Evolutionary conservation across 2,888 invertebrate genomes (phyloP), one percentile per base, ranked within the genome.

Genomic region (Ommatoiulus sabulosus): DNA sequence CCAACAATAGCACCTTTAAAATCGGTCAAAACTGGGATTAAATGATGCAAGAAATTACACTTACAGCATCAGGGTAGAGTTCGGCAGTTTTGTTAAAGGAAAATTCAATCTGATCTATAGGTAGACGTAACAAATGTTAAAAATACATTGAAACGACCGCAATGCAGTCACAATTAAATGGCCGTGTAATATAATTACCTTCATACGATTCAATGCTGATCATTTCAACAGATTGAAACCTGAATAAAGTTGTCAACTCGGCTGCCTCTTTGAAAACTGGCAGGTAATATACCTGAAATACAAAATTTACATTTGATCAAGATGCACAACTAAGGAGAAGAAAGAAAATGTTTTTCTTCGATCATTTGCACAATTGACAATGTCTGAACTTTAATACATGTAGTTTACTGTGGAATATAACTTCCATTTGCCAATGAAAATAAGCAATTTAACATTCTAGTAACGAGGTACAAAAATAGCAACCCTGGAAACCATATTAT

Each of bases 21-120:
- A 20, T n/a, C 20, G n/a, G 24, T 20, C 15, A 10, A 46, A 44
- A 72, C 10, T 52, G 1, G 44, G 8, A 86, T 15, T 6, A 89
- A 90, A 63, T 20, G 0, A 48, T n/a, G 7, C 0, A n/a, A 46
- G 10, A 72, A 44, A 85, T 44, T 12, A 0, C 20, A 91, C 92
- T 91, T 90, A 93, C 93, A 44, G 92, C 91, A 24, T 90, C 87
- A 15, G 92, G 91, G 89, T 90, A 92, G 17, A 91, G 87, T 10
- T 90, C 88, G 91, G 91, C 91, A 3, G 91, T 90, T 44, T 90
- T 90, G 86, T 91, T 91, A 88, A 93, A 89, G 7, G 92, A 92
- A 89, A 92, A 92, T 35, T 91, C 90, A 89, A 92, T 90, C 90
- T 92, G 92, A 89, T 91, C 93, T 92, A 91, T 63, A 91, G 90